These are phyloP conservation scores for Mnemiopsis leidyi DNA, from an alignment of 37 sponge, comb jelly and placozoan species.

Conservation along the genomic window DNA sequence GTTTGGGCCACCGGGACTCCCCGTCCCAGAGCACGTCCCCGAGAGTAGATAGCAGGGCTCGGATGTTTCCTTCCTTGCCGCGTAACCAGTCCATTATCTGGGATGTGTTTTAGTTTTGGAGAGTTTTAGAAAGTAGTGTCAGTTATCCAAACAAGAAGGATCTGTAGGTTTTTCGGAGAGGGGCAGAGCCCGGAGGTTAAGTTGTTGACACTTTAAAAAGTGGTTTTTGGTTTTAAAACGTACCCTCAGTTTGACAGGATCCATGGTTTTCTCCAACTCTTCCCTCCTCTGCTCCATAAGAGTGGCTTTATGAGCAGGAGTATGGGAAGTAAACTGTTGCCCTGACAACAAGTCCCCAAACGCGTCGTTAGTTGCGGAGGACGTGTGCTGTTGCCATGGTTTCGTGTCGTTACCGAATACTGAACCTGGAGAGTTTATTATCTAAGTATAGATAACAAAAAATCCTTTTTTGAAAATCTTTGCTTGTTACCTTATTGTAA, in stretches of 20 bases:
- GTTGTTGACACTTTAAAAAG: too few relatives aligned
- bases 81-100: conserved; percentile 88
- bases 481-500: too few relatives aligned
- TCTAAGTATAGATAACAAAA: too few relatives aligned
- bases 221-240: too few relatives aligned
- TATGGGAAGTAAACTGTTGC: neutral
- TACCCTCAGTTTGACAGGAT: conserved; percentile 30
- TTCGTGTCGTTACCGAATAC: conserved; percentile 34
- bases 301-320: neutral
- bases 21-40: conserved; percentile 94
- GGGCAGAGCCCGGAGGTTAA: too few relatives aligned
- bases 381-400: conserved; percentile 3
- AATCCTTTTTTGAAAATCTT: too few relatives aligned
- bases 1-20: conserved; percentile 76
- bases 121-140: too few relatives aligned
- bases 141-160: too few relatives aligned
- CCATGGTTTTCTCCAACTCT: conserved; percentile 40
- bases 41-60: conserved; percentile 85
- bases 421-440: too few relatives aligned
- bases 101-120: too few relatives aligned
- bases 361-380: neutral
- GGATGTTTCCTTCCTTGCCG: conserved; percentile 85
- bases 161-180: too few relatives aligned
- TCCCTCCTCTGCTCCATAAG: conserved; percentile 35
- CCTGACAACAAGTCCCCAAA: conserved; percentile 13